These are phyloP conservation scores for Melieria picta DNA, from an alignment of 2,888 invertebrate species.

Conservation along the genomic window DNA sequence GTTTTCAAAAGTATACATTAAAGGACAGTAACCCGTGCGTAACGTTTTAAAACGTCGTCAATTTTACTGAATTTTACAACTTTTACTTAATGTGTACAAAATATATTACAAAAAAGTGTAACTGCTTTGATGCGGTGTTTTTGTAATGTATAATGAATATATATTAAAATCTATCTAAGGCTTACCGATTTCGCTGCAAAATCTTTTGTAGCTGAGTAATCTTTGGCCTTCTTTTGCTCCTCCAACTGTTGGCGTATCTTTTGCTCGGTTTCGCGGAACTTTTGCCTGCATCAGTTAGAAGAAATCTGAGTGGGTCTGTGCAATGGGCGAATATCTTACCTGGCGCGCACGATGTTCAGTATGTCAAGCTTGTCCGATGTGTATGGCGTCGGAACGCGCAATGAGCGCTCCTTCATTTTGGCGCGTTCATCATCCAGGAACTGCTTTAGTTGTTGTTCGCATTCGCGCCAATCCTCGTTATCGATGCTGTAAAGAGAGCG, in stretches of 20 bases:
- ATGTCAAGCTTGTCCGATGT: slow-evolving; percentile 61
- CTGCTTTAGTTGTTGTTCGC: slow-evolving; percentile 60
- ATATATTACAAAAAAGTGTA: too few relatives aligned
- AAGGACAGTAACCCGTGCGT: too few relatives aligned
- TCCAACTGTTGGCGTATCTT: slow-evolving; percentile 57
- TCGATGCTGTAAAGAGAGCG: slow-evolving; percentile 53
- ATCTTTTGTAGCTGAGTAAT: slow-evolving; percentile 24
- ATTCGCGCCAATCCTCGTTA: slow-evolving; percentile 61
- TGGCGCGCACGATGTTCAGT: slow-evolving; percentile 58
- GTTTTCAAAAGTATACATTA: too few relatives aligned
- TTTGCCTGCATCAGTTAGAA: slow-evolving; percentile 49
- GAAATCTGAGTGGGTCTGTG: background rate
- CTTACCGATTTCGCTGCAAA: slow-evolving; percentile 27
- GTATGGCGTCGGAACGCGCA: slow-evolving; percentile 53
- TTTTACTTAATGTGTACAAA: too few relatives aligned
- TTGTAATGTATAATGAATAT: too few relatives aligned
- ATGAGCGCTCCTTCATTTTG: slow-evolving; percentile 60
- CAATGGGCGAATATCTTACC: slow-evolving; percentile 48
- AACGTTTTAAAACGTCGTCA: too few relatives aligned
- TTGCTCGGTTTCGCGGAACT: slow-evolving; percentile 60
- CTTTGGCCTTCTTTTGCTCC: slow-evolving; percentile 44
- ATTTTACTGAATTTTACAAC: too few relatives aligned
- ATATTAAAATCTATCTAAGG: background rate
- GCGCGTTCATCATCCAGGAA: slow-evolving; percentile 60
- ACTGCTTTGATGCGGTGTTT: too few relatives aligned